A percentile compares a stretch with the other conserved stretches of the same genome.
phyloP scores from a whole-genome alignment of 1,140 invertebrate genomes.

The Palaemon carinicauda region DNA sequence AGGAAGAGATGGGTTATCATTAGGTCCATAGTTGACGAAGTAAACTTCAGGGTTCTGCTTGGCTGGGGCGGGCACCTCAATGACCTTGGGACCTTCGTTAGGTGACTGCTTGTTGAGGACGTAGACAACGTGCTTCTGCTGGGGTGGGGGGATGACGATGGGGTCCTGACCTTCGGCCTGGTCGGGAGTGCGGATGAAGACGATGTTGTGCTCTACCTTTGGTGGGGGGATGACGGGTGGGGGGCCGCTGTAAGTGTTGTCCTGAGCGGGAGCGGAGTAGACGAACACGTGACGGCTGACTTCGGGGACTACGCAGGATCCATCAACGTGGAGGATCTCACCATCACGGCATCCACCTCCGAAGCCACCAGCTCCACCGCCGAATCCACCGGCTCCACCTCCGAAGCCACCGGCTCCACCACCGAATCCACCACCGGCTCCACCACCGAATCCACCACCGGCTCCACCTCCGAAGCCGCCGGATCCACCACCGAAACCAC shows the following conservation, averaged over 20 bases:
- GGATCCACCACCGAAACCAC: too few species aligned
- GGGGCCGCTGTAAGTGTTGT: not conserved
- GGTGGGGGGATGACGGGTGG: constrained; percentile 12
- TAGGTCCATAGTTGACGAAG: constrained; percentile 26
- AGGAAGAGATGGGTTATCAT: constrained; percentile 32
- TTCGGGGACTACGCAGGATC: constrained; percentile 16
- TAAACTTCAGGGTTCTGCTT: constrained; percentile 27
- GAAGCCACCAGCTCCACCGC: not conserved
- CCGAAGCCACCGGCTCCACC: not conserved
- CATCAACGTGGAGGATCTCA: constrained; percentile 26
- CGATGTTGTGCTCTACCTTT: constrained; percentile 7
- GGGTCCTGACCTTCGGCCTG: not conserved
- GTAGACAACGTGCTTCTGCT: constrained; percentile 14
- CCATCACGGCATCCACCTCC: constrained; percentile 2
- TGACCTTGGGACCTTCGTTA: not conserved
- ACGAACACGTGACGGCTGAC: constrained; percentile 20
- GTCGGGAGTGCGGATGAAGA: constrained; percentile 36
- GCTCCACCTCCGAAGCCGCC: not conserved
- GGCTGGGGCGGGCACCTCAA: constrained; percentile 20
- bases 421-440: not conserved
- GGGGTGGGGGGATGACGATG: constrained; percentile 9
- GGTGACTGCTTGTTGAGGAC: not conserved
- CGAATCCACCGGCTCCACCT: not conserved
- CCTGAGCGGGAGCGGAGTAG: constrained; percentile 14
- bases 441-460: not conserved